Conservation (phyloP, 2,797 vertebrate species). For the Distichodus sexfasciatus region DNA sequence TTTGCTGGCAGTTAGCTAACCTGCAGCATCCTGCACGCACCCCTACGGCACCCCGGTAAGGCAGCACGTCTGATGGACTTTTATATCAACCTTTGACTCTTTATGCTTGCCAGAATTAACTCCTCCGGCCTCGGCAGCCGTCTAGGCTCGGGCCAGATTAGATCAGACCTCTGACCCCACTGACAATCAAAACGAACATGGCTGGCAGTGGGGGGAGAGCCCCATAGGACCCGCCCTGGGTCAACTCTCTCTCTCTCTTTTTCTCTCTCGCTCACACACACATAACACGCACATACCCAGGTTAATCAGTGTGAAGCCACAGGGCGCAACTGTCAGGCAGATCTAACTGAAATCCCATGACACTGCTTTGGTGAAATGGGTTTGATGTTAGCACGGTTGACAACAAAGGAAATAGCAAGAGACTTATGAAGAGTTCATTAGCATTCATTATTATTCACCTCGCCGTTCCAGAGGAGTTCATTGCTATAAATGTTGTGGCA, state of each 20-base stretch:
- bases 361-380: slow-evolving; percentile 63
- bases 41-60: slow-evolving; percentile 31
- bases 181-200: slow-evolving; percentile 74
- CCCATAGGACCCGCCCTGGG: slow-evolving; percentile 56
- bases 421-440: too few relatives aligned
- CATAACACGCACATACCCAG: slow-evolving; percentile 61
- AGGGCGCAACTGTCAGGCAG: slow-evolving; percentile 56
- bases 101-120: slow-evolving; percentile 73
- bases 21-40: neutral
- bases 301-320: slow-evolving; percentile 71
- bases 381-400: too few relatives aligned
- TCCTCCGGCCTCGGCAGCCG: slow-evolving; percentile 54
- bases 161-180: slow-evolving; percentile 68
- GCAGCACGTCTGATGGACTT: slow-evolving; percentile 63
- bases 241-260: too few relatives aligned
- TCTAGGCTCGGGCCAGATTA: slow-evolving; percentile 66
- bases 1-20: slow-evolving; percentile 11
- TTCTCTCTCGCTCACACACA: slow-evolving; percentile 30
- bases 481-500: slow-evolving; percentile 66
- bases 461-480: too few relatives aligned
- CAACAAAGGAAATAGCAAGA: too few relatives aligned
- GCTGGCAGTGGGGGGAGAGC: slow-evolving; percentile 58
- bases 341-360: slow-evolving; percentile 62
- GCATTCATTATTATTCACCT: too few relatives aligned
- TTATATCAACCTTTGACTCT: slow-evolving; percentile 70